Percentiles rank a stretch among this genome's conserved stretches.
Conservation (phyloP, 1,140 invertebrate species). For the Hestina assimilis region DNA sequence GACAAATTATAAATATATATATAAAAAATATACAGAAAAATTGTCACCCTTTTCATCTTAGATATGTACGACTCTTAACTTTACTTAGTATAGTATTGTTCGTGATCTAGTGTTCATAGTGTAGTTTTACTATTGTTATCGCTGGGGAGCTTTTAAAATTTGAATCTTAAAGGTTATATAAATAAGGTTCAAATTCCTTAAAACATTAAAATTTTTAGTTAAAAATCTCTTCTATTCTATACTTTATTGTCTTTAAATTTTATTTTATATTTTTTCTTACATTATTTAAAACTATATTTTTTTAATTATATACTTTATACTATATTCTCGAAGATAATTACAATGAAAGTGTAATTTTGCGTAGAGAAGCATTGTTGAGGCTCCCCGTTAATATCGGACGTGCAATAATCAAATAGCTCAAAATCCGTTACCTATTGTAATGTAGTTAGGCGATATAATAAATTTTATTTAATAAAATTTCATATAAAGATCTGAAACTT, state of each 20-base stretch:
- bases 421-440: conserved; percentile 57
- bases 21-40: too few relatives aligned
- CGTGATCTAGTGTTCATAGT: neutral
- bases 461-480: conserved; percentile 35
- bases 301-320: neutral
- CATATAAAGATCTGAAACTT: conserved; percentile 40
- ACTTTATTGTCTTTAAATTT: neutral
- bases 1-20: too few relatives aligned
- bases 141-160: neutral
- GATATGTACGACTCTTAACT: too few relatives aligned
- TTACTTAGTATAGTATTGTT: too few relatives aligned
- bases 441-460: conserved; percentile 43
- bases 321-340: neutral
- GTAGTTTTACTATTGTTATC: neutral
- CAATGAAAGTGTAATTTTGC: conserved; percentile 1
- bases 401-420: conserved; percentile 62
- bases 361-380: neutral
- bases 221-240: neutral
- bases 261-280: neutral
- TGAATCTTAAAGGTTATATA: neutral
- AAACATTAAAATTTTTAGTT: neutral
- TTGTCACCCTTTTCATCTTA: too few relatives aligned
- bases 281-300: neutral
- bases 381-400: conserved; percentile 29
- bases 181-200: neutral